Evolutionary conservation across 1,140 invertebrate genomes (phyloP).

Genomic region (Lerema accius): DNA sequence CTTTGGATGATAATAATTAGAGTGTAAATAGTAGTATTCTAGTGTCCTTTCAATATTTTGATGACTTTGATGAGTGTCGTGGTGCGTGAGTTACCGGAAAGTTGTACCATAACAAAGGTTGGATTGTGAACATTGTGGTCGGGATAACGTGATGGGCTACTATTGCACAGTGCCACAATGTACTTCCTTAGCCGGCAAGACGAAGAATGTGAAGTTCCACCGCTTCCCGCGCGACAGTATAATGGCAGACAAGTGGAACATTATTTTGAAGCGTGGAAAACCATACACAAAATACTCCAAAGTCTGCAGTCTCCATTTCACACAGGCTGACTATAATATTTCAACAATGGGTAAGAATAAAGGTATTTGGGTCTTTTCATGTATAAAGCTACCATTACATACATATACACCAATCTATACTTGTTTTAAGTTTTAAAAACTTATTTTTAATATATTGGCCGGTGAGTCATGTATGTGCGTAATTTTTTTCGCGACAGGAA

Average conservation of each 20-base stretch:
- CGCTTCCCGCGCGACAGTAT: slow-evolving; percentile 66
- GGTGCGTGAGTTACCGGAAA: slow-evolving; percentile 37
- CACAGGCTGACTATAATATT: slow-evolving; percentile 74
- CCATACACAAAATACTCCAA: slow-evolving; percentile 75
- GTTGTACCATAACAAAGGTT: slow-evolving; percentile 58
- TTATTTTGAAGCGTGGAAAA: slow-evolving; percentile 72
- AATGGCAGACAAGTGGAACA: slow-evolving; percentile 76
- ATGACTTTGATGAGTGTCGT: slow-evolving; percentile 41
- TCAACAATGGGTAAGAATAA: slow-evolving; percentile 81
- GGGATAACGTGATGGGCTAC: slow-evolving; percentile 68
- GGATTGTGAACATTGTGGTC: slow-evolving; percentile 30
- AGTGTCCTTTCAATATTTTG: slow-evolving; percentile 42
- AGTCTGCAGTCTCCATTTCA: slow-evolving; percentile 79
- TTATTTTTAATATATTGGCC: slow-evolving; percentile 37
- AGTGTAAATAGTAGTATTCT: slow-evolving; percentile 39
- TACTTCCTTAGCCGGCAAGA: slow-evolving; percentile 78
- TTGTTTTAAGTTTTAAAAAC: slow-evolving; percentile 40
- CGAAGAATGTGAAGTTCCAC: slow-evolving; percentile 80
- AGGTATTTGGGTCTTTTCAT: slow-evolving; percentile 76
- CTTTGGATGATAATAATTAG: slow-evolving; percentile 60
- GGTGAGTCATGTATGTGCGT: slow-evolving; percentile 54
- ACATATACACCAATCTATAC: slow-evolving; percentile 12
- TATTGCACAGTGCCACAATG: slow-evolving; percentile 80
- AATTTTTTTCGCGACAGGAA: slow-evolving; percentile 44
- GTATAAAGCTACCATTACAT: slow-evolving; percentile 42